phyloP scores from a whole-genome alignment of 2,888 invertebrate genomes.

The Harmothoe impar region DNA sequence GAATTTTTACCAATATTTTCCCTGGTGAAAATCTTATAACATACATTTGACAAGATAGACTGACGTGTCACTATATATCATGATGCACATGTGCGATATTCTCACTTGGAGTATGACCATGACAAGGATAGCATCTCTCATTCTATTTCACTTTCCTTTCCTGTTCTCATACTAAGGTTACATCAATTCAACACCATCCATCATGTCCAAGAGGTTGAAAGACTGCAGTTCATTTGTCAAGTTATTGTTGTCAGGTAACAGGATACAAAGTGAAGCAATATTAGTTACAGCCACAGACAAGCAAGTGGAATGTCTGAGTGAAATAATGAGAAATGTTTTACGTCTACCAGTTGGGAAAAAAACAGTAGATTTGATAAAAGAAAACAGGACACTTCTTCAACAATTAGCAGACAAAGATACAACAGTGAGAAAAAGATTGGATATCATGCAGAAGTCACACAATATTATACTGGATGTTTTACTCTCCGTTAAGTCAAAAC shows the following conservation, averaged over 20 bases:
- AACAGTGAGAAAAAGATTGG: neutral
- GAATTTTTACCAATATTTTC: neutral
- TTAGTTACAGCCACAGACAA: neutral
- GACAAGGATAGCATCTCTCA: neutral
- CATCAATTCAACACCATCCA: too few species aligned
- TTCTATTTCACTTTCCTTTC: too few species aligned
- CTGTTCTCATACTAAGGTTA: too few species aligned
- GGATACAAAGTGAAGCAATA: neutral
- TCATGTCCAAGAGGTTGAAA: neutral
- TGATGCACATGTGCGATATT: neutral
- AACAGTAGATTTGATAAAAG: neutral
- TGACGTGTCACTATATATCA: neutral
- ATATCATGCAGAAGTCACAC: neutral
- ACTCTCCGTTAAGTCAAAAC: neutral
- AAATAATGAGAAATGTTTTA: neutral
- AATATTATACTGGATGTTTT: neutral
- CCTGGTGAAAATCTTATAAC: neutral
- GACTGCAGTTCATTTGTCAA: neutral
- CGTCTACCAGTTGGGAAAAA: neutral
- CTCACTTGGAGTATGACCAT: neutral
- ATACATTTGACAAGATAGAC: neutral
- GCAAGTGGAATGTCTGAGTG: neutral
- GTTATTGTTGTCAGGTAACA: neutral
- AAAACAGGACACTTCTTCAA: neutral
- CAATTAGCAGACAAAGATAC: neutral